A percentile compares a stretch with the other conserved stretches of the same genome.
Conservation (phyloP, 2,888 invertebrate species). For the Anoncus sp. region DNA sequence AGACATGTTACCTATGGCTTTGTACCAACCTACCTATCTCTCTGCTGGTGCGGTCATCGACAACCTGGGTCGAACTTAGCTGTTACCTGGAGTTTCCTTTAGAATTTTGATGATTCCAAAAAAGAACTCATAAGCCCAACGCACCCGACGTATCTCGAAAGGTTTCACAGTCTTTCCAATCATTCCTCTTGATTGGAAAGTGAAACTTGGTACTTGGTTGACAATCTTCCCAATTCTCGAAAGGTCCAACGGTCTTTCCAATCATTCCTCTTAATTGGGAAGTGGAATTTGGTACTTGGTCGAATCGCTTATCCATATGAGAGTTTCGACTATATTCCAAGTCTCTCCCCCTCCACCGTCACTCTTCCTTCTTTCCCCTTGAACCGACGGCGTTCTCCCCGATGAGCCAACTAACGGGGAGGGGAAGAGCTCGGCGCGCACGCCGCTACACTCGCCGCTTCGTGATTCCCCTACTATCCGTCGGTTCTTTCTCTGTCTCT, state of each 20-base stretch:
- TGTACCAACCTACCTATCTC: too few species aligned
- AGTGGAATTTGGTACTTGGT: not conserved
- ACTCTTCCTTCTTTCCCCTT: not conserved
- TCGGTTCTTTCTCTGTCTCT: slow-evolving; percentile 49
- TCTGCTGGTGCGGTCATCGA: too few species aligned
- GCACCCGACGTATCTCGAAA: too few species aligned
- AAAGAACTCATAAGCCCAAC: too few species aligned
- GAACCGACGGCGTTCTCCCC: slow-evolving; percentile 12
- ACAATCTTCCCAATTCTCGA: too few species aligned
- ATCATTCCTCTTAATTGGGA: not conserved
- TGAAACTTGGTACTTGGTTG: not conserved
- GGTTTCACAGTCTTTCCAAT: too few species aligned
- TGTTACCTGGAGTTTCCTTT: too few species aligned
- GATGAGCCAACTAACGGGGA: slow-evolving; percentile 12
- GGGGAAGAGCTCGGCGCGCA: slow-evolving; percentile 36
- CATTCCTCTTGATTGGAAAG: not conserved
- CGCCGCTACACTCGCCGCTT: slow-evolving; percentile 53
- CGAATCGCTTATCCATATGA: slow-evolving; percentile 4
- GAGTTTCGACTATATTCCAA: slow-evolving; percentile 28
- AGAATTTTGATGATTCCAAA: too few species aligned
- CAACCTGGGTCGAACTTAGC: too few species aligned
- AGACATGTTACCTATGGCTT: too few species aligned
- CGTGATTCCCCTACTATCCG: slow-evolving; percentile 63
- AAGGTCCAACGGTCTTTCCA: too few species aligned
- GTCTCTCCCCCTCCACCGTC: not conserved